Percentiles rank a stretch among this genome's conserved stretches.
Conservation (phyloP, 2,888 invertebrate genomes). For the Camptogramma bilineatum region DNA sequence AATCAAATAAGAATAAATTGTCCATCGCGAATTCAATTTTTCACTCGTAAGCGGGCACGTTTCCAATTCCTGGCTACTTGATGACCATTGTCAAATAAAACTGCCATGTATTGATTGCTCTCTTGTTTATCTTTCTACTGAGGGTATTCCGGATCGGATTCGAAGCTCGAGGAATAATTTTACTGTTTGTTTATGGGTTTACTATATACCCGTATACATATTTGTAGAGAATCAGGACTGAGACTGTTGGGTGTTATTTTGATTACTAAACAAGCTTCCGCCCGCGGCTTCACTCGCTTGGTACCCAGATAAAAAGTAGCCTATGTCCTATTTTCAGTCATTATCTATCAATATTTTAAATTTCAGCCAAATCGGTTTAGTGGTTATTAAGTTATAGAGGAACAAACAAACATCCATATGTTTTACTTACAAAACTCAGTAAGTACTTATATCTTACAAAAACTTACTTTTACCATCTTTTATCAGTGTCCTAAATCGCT, state of each 20-base stretch:
- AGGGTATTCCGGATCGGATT: conserved; percentile 12
- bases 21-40: conserved; percentile 45
- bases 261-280: background rate
- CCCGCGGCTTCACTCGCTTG: too few relatives aligned
- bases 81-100: conserved; percentile 44
- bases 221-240: too few relatives aligned
- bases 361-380: too few relatives aligned
- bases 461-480: background rate
- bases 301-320: too few relatives aligned
- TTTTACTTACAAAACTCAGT: background rate
- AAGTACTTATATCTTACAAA: background rate
- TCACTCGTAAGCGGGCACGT: conserved; percentile 42
- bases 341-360: too few relatives aligned
- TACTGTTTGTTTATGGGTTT: background rate
- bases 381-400: too few relatives aligned
- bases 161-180: conserved; percentile 1
- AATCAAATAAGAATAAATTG: conserved; percentile 48
- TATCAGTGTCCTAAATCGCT: conserved; percentile 11
- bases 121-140: conserved; percentile 31
- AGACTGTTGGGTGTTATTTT: background rate
- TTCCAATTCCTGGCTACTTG: conserved; percentile 47
- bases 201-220: too few relatives aligned
- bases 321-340: too few relatives aligned
- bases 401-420: too few relatives aligned
- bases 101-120: conserved; percentile 30